Evolutionary conservation across 2,113 vertebrate genomes (phyloP).

Genomic region (Seriola dumerili): DNA sequence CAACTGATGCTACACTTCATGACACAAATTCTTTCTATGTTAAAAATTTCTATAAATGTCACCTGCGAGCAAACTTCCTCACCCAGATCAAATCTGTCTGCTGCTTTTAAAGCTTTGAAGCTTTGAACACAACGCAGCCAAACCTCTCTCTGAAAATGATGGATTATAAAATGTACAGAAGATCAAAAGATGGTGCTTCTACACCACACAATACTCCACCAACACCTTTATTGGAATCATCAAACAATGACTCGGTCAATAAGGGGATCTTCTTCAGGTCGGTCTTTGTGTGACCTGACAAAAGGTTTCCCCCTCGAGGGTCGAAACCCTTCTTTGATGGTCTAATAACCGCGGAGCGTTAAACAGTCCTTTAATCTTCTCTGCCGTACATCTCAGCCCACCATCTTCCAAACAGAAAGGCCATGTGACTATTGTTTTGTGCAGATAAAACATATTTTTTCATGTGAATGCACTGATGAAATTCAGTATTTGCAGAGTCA

Average conservation of each 20-base stretch:
- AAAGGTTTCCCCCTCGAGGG: constrained; percentile 31
- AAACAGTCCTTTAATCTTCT: constrained; percentile 47
- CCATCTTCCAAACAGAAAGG: not conserved
- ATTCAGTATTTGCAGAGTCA: not conserved
- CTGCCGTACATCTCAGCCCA: constrained; percentile 1
- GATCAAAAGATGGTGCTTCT: constrained; percentile 36
- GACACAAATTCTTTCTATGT: not conserved
- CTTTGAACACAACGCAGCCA: not conserved
- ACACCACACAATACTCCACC: constrained; percentile 1
- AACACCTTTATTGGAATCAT: constrained; percentile 14
- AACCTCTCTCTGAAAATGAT: constrained; percentile 9
- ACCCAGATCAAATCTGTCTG: no score
- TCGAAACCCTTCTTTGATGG: constrained; percentile 48
- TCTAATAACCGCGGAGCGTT: constrained; percentile 17
- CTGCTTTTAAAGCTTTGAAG: constrained; percentile 13
- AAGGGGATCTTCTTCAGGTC: constrained; percentile 13
- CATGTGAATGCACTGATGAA: not conserved
- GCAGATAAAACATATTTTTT: not conserved
- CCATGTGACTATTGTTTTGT: constrained; percentile 3
- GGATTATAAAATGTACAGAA: constrained; percentile 23
- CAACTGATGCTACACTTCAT: not conserved
- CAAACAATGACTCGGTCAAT: constrained; percentile 13
- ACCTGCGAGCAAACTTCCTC: not conserved
- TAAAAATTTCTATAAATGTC: not conserved
- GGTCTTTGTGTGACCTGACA: constrained; percentile 46